Evolutionary conservation across 2,113 vertebrate genomes (phyloP), one percentile per base, ranked within the genome.

Genomic region (Rhea americana): DNA sequence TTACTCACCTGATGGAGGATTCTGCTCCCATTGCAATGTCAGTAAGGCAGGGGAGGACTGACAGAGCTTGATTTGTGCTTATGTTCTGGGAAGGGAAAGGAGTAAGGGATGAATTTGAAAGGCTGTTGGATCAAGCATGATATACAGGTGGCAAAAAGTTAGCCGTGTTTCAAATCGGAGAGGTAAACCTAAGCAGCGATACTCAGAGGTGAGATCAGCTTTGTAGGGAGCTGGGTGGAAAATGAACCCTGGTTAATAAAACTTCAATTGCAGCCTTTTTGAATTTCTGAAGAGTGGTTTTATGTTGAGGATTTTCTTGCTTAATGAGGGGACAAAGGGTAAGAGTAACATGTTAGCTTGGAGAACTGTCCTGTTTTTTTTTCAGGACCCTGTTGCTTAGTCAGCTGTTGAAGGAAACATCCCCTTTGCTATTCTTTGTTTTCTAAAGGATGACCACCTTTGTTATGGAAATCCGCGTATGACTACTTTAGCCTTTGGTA

Each of bases 171-270:
- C 62, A 43, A 63, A 62, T 50, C 2, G 11, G 8, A 79, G 50
- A 58, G 11, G 20, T 30, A 17, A 41, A 68, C 26, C 58, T 13
- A 4, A 13, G 6, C 35, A 74, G 78, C 6, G 17, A 4, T 20
- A 1, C 28, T 61, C 0, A 0, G 11, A 39, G 12, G 22, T 15
- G 55, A 13, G 56, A 8, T 50, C 24, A 10, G 9, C 37, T 65
- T 37, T 50, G 56, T n/a, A 55, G 24, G 15, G 63, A 53, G 21
- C 1, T 65, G 48, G 14, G 20, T 20, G 3, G 24, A 37, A 74
- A 50, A 12, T 41, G 17, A 7, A 11, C 19, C 21, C 50, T 66
- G 26, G 59, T 24, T 20, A 66, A 20, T 35, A 6, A n/a, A 32
- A 16, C 39, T 59, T 53, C 62, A n/a, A 37, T 22, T 39, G 9